A percentile compares a stretch with the other conserved stretches of the same genome.
These are phyloP conservation scores for Acanthococcus lagerstroemiae DNA, from an alignment of 2,888 invertebrate species.

Conservation along the genomic window DNA sequence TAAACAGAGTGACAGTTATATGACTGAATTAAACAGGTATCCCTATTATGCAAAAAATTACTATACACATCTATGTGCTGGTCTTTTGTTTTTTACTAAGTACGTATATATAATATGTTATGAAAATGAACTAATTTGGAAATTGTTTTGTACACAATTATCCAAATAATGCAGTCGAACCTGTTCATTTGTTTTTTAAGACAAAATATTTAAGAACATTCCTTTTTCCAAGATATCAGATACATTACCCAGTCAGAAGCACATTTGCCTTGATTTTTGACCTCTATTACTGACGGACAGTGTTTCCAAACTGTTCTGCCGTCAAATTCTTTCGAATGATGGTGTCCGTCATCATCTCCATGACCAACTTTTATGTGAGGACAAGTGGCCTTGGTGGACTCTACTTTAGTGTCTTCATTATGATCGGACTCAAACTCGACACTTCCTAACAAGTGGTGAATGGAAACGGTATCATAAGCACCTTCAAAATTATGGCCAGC, in stretches of 20 bases:
- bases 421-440: neutral
- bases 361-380: neutral
- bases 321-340: slow-evolving; percentile 50
- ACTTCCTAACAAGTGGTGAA: neutral
- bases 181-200: too few relatives aligned
- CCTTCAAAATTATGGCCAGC: slow-evolving; percentile 24
- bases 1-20: too few relatives aligned
- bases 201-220: too few relatives aligned
- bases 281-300: slow-evolving; percentile 70
- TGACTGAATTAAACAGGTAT: too few relatives aligned
- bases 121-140: too few relatives aligned
- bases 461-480: neutral
- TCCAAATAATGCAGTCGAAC: too few relatives aligned
- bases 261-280: slow-evolving; percentile 77
- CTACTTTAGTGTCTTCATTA: neutral
- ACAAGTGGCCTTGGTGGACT: neutral
- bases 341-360: neutral
- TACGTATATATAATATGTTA: too few relatives aligned
- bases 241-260: slow-evolving; percentile 64
- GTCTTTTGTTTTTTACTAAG: too few relatives aligned
- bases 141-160: too few relatives aligned
- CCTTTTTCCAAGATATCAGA: too few relatives aligned
- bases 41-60: too few relatives aligned
- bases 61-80: too few relatives aligned
- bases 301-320: slow-evolving; percentile 67